Evolutionary conservation across 2,113 vertebrate species (phyloP), one percentile per base, ranked within the genome.

Genomic region (Polypterus bichir): DNA sequence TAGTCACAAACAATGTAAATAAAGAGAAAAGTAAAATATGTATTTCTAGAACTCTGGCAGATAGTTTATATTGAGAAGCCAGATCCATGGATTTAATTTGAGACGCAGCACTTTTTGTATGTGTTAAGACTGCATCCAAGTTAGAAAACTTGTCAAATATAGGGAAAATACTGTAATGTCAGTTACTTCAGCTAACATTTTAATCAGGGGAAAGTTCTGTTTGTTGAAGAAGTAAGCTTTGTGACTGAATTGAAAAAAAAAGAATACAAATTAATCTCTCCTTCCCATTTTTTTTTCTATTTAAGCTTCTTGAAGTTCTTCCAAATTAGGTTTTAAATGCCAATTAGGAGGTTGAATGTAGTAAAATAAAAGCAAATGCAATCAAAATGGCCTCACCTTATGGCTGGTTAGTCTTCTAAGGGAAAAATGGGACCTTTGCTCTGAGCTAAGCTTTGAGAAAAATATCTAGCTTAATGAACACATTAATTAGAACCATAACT

Each of bases 401-500:
- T 94, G 94, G 92, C 91, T 94, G 90, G 90, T 91, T 88, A 89
- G 91, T 86, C 89, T 95, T 96, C 94, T 93, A 90, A 93, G 89
- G 88, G 83, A 89, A 88, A 88, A 88, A 86, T 79, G 59, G 87
- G 93, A 97, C 92, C 94, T 97, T 89, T 96, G 93, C 96, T 98
- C 92, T 85, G 86, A 93, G 94, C 88, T 5, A 89, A 83, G 92
- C 94, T 98, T 96, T 97, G 91, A 97, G 92, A 94, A 85, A 94
- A 90, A 94, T 86, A 94, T 93, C 89, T 90, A 89, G 90, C 89
- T 90, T 98, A 98, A 98, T 95, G 94, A 98, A 98, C 96, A 97
- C 94, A 92, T 98, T 98, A 97, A 98, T 98, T 98, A 98, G 89
- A 93, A 94, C 88, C 91, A 94, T 98, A 97, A 97, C 94, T 98